phyloP scores from a whole-genome alignment of 35 echinoderm and acorn worm genomes.

The Apostichopus japonicus region DNA sequence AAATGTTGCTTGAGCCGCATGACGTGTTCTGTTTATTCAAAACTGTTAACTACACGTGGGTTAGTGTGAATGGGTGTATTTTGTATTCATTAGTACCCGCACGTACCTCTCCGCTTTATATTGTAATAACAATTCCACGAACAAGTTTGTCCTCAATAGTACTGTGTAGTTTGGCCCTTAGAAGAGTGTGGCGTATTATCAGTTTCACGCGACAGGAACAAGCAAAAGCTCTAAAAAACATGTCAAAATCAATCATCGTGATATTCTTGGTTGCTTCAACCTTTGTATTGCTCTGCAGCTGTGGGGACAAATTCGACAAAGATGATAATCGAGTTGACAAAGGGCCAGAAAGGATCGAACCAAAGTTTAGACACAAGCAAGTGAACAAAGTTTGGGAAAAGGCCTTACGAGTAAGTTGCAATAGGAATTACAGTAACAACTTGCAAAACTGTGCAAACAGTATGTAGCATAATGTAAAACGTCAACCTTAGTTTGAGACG shows the following conservation, averaged over 20 bases:
- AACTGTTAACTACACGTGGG: slow-evolving; percentile 20
- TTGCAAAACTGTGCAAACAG: too few relatives aligned
- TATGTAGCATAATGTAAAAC: too few relatives aligned
- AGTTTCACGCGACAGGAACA: not conserved
- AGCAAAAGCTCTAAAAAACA: not conserved
- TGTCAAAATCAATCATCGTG: not conserved
- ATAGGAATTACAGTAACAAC: too few relatives aligned
- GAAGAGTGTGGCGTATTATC: not conserved
- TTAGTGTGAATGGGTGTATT: slow-evolving; percentile 8
- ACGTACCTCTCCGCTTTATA: not conserved
- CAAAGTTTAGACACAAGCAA: slow-evolving; percentile 30
- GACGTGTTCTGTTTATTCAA: slow-evolving; percentile 27
- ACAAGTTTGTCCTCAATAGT: too few relatives aligned
- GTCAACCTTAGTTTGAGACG: too few relatives aligned
- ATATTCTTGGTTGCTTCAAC: not conserved
- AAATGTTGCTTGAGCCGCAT: not conserved
- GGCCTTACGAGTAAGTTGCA: slow-evolving; percentile 10
- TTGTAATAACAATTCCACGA: too few relatives aligned
- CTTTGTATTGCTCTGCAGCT: not conserved
- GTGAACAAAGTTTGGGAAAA: slow-evolving; percentile 34
- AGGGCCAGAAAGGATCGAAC: slow-evolving; percentile 9
- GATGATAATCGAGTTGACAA: not conserved
- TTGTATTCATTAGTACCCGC: not conserved
- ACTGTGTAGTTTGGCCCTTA: too few relatives aligned
- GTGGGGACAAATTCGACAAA: not conserved